Percentiles rank a stretch among this genome's conserved stretches.
Conservation (phyloP, 2,888 invertebrate genomes). For the Campoplex capitator region DNA sequence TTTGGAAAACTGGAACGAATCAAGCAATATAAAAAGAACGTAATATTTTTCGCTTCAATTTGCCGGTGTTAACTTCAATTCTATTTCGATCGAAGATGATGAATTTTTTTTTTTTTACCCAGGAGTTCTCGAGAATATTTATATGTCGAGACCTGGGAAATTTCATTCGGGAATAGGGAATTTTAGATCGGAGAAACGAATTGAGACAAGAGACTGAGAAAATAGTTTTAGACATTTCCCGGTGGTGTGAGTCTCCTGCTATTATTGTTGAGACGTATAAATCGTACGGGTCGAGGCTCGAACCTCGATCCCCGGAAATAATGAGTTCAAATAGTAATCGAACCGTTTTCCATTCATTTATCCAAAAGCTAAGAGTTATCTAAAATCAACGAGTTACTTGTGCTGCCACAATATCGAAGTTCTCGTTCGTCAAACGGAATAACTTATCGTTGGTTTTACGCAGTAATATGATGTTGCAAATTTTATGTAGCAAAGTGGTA, state of each 20-base stretch:
- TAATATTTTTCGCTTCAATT: background rate
- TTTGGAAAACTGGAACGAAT: background rate
- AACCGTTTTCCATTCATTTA: background rate
- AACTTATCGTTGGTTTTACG: background rate
- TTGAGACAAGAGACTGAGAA: conserved; percentile 16
- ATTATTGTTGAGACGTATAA: conserved; percentile 61
- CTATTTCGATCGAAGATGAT: background rate
- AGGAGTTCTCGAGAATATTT: conserved; percentile 12
- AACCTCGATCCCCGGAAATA: conserved; percentile 25
- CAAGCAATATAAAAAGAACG: background rate
- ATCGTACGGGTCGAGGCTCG: conserved; percentile 52
- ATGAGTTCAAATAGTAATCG: conserved; percentile 2
- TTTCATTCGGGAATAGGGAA: conserved; percentile 5
- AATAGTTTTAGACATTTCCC: conserved; percentile 45
- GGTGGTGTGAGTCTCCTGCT: conserved; percentile 36
- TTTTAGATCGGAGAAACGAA: conserved; percentile 38
- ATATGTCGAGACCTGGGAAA: conserved; percentile 20
- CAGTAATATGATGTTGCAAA: background rate
- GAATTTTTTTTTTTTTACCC: background rate
- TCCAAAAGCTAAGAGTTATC: background rate
- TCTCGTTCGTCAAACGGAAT: background rate
- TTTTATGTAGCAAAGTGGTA: background rate
- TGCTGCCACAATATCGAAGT: background rate
- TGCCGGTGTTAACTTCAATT: background rate
- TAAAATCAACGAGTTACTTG: background rate